phyloP scores from a whole-genome alignment of 2,113 vertebrate genomes.

The Dromaius novaehollandiae region DNA sequence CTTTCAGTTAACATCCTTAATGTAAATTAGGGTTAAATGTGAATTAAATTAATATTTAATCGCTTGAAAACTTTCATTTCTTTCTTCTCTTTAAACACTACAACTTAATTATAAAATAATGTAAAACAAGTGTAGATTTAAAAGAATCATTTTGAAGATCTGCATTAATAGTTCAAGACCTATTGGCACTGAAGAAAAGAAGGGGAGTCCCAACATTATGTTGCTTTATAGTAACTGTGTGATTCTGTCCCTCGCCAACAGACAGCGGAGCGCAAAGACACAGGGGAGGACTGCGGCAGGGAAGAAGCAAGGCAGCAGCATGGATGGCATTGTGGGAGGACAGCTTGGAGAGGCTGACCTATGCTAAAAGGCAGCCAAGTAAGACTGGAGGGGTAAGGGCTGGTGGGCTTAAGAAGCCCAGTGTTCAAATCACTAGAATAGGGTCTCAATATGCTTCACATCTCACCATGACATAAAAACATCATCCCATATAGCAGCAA shows the following conservation, averaged over 20 bases:
- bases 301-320: neutral
- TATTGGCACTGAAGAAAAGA: slow-evolving; percentile 34
- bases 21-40: slow-evolving; percentile 72
- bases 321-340: neutral
- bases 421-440: neutral
- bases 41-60: slow-evolving; percentile 71
- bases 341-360: neutral
- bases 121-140: slow-evolving; percentile 70
- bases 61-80: slow-evolving; percentile 40
- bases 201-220: slow-evolving; percentile 39
- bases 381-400: rapidly evolving
- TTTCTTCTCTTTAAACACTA: slow-evolving; percentile 59
- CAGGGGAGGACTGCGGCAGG: neutral
- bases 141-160: slow-evolving; percentile 56
- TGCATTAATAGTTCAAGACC: slow-evolving; percentile 57
- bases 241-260: neutral
- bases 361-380: neutral
- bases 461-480: neutral
- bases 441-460: neutral
- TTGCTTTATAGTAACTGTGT: slow-evolving; percentile 13
- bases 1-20: slow-evolving; percentile 64
- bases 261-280: neutral
- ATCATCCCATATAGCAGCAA: neutral
- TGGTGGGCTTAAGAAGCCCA: rapidly evolving
- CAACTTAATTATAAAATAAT: slow-evolving; percentile 66